Conservation (phyloP, 2,113 vertebrate genomes). For the Acrocephalus kingi region DNA sequence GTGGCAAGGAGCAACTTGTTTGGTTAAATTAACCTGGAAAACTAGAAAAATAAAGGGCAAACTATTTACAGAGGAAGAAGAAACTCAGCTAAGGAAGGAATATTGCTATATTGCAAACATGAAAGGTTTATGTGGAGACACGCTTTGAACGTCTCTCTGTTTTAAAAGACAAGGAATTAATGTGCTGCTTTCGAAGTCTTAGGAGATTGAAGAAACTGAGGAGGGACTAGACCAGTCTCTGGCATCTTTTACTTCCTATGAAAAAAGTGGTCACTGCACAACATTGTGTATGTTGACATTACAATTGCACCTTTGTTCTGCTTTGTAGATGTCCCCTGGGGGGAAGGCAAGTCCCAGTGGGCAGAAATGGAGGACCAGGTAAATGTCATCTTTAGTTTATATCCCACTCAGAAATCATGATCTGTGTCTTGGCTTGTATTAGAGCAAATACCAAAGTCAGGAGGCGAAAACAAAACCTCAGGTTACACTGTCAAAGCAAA, state of each 20-base stretch:
- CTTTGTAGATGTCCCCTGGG: neutral
- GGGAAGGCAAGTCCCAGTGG: neutral
- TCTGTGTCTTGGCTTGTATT: neutral
- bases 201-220: neutral
- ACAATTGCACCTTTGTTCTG: neutral
- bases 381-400: neutral
- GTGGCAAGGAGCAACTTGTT: neutral
- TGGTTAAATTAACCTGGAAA: neutral
- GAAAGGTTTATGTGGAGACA: neutral
- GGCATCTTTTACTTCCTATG: neutral
- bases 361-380: neutral
- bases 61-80: neutral
- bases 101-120: neutral
- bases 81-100: neutral
- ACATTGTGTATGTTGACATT: neutral
- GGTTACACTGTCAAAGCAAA: neutral
- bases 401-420: neutral
- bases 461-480: neutral
- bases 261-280: neutral
- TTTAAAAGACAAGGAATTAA: neutral
- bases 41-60: neutral
- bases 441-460: neutral
- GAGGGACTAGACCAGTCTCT: neutral
- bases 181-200: neutral
- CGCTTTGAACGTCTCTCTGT: neutral